A percentile compares a stretch with the other conserved stretches of the same genome.
Conservation (phyloP, 2,888 invertebrate genomes). For the Chydorus sphaericus region DNA sequence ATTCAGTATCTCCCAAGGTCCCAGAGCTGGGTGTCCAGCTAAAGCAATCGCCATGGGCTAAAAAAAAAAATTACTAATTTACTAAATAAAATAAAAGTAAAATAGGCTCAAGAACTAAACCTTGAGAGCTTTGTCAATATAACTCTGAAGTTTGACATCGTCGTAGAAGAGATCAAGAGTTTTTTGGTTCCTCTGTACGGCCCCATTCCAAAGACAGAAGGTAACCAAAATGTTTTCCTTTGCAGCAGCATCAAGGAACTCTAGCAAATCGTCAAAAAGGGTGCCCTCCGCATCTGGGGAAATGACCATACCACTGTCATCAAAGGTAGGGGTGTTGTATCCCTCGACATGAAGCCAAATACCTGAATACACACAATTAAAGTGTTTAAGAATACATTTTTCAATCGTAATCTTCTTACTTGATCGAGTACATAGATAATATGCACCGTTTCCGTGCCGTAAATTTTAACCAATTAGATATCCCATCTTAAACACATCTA, state of each 20-base stretch:
- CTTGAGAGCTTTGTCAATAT: slow-evolving; percentile 23
- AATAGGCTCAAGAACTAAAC: slow-evolving; percentile 17
- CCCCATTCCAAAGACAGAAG: slow-evolving; percentile 24
- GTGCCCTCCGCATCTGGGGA: slow-evolving; percentile 21
- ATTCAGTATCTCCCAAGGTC: slow-evolving; percentile 23
- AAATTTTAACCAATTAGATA: no score
- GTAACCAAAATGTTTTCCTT: slow-evolving; percentile 22
- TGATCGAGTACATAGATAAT: no score
- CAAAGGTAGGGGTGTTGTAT: slow-evolving; percentile 22
- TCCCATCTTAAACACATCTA: no score
- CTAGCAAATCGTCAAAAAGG: slow-evolving; percentile 21
- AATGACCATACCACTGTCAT: slow-evolving; percentile 20
- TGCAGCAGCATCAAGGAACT: slow-evolving; percentile 21
- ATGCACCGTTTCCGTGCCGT: no score
- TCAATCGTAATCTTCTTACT: no score
- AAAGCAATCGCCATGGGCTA: slow-evolving; percentile 21
- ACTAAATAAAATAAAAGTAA: background rate
- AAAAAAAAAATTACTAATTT: no score
- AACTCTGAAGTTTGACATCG: slow-evolving; percentile 22
- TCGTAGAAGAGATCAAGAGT: slow-evolving; percentile 22
- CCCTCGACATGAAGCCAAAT: slow-evolving; percentile 25
- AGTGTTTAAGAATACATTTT: no score
- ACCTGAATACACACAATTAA: no score
- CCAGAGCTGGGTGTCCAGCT: slow-evolving; percentile 21
- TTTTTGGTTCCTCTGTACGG: slow-evolving; percentile 21